Evolutionary conservation across 2,888 invertebrate species (phyloP).

Genomic region (Podotricha telesiphe): DNA sequence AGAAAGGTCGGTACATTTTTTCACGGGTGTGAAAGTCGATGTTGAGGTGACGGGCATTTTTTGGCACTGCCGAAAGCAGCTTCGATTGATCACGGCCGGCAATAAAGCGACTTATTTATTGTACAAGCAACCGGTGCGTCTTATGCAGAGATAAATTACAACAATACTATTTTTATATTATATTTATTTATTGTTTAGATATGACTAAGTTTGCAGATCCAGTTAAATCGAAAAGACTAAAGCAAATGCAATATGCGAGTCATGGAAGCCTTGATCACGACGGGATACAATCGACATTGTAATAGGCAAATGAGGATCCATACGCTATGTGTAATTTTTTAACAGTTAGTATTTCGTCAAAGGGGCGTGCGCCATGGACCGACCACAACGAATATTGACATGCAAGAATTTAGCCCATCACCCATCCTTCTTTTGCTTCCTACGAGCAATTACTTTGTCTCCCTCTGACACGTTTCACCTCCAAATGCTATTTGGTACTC

Average conservation of each 20-base stretch:
- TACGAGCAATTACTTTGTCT: constrained; percentile 64
- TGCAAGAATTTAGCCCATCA: constrained; percentile 73
- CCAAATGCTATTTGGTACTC: constrained; percentile 72
- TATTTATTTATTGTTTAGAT: background rate
- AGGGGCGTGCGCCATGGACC: constrained; percentile 45
- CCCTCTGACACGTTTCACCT: constrained; percentile 78
- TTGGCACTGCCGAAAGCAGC: constrained; percentile 65
- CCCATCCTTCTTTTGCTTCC: constrained; percentile 70
- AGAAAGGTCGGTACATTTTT: constrained; percentile 73
- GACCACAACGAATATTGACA: constrained; percentile 59
- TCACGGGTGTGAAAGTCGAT: constrained; percentile 69
- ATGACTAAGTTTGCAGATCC: background rate
- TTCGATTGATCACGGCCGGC: constrained; percentile 51
- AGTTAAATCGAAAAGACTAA: too few species aligned
- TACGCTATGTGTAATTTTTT: constrained; percentile 45
- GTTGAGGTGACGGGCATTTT: constrained; percentile 60
- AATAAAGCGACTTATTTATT: constrained; percentile 48
- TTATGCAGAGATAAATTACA: background rate
- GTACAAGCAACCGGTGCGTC: background rate
- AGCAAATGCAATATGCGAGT: background rate
- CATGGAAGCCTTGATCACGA: background rate
- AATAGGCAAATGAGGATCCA: constrained; percentile 20
- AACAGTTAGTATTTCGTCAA: constrained; percentile 53
- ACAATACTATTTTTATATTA: background rate
- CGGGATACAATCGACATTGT: background rate